phyloP scores from a whole-genome alignment of 1,140 invertebrate species.

The Luehdorfia chinensis region DNA sequence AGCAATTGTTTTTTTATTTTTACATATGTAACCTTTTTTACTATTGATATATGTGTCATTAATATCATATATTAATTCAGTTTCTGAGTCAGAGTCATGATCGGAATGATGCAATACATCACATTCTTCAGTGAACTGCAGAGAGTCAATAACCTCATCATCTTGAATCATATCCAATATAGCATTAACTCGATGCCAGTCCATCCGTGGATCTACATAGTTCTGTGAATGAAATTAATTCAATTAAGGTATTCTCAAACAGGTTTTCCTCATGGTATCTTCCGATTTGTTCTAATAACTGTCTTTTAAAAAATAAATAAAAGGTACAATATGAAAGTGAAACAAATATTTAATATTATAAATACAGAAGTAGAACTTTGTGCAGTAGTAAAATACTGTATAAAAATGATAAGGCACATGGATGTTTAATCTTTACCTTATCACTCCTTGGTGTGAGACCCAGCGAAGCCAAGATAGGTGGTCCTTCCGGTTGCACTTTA shows the following conservation, averaged over 20 bases:
- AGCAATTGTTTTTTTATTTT: too few relatives aligned
- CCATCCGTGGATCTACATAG: slow-evolving; percentile 71
- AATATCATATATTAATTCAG: slow-evolving; percentile 31
- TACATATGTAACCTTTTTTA: too few relatives aligned
- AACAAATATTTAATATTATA: slow-evolving; percentile 1
- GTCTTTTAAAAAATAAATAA: slow-evolving; percentile 5
- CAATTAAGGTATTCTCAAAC: slow-evolving; percentile 63
- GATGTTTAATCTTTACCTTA: slow-evolving; percentile 68
- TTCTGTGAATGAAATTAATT: slow-evolving; percentile 75
- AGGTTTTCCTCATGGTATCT: too few relatives aligned
- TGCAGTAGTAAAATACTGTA: slow-evolving; percentile 24
- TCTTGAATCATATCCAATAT: slow-evolving; percentile 71
- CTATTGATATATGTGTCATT: too few relatives aligned
- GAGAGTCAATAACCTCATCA: slow-evolving; percentile 66
- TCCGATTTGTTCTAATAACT: too few relatives aligned
- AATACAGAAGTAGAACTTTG: background rate
- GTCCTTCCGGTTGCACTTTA: slow-evolving; percentile 71
- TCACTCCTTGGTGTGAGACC: slow-evolving; percentile 75
- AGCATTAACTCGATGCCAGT: slow-evolving; percentile 72
- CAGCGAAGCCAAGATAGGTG: slow-evolving; percentile 73
- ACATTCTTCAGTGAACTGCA: slow-evolving; percentile 61
- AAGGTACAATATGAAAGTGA: background rate
- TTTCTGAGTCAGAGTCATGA: slow-evolving; percentile 63
- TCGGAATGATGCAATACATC: slow-evolving; percentile 63
- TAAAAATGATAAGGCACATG: slow-evolving; percentile 40